Evolutionary conservation across 1,140 invertebrate species (phyloP), one percentile per base, ranked within the genome.

Genomic region (Nasonia vitripennis): DNA sequence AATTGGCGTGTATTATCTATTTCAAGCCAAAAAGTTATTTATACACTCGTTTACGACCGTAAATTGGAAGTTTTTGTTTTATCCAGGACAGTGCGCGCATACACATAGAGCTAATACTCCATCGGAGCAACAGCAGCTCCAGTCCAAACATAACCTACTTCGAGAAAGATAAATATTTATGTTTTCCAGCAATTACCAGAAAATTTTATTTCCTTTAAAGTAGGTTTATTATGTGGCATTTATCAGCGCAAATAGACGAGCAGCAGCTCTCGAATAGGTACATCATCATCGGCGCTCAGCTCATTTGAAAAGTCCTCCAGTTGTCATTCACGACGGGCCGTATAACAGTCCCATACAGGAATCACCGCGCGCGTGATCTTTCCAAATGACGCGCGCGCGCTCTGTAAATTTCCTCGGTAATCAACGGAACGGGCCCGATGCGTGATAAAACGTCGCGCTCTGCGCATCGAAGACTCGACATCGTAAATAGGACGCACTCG

Each of bases 211-310:
- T 74, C 12, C 20, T 74, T 41, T 2, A 41, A 87, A 88, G 81
- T 83, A 86, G 86, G 82, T 81, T 87, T 75, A 75, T 70, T 84
- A 84, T 86, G 55, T 62, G 84, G 86, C 85, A 87, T 88, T 86
- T 87, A 78, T 87, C 87, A n/a, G 55, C 87, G 83, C 84, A 82
- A 83, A 82, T 86, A 71, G 86, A 62, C 55, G 7, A 62, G 55
- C 55, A 27, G 27, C 27, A 27, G 17, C 12, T 7, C 6, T 2
- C 55, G 20, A 62, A 20, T 62, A n/a, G 17, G 7, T 6, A 62
- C 4, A 62, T 1, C 55, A 62, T 45, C 41, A 45, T 45, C 41
- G 41, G 7, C 41, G 17, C 2, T 55, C 12, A 20, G 14, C 51
- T 17, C 14, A 20, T 55, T 55, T 87, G 75, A 86, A 87, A 88